Evolutionary conservation across 2,113 vertebrate genomes (phyloP).

Genomic region (Grus americana): DNA sequence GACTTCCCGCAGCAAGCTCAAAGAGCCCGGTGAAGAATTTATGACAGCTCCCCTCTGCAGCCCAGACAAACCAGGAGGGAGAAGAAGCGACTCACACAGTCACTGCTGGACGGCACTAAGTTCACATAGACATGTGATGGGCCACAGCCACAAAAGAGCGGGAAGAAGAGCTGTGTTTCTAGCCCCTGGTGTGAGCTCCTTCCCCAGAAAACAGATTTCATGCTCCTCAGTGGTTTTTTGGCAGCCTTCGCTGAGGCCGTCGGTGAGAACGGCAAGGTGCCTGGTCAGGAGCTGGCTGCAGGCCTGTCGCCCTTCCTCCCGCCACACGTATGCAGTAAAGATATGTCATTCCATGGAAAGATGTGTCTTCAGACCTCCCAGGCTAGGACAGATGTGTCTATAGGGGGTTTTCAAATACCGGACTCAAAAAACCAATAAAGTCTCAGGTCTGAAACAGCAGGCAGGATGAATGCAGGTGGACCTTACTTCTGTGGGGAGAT

Average conservation of each 20-base stretch:
- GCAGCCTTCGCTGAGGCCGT: background rate
- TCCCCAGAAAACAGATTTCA: slow-evolving; percentile 23
- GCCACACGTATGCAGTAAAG: fast-evolving
- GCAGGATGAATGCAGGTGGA: background rate
- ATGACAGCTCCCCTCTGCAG: background rate
- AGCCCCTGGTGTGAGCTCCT: background rate
- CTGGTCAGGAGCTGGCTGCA: slow-evolving; percentile 2
- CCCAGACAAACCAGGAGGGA: background rate
- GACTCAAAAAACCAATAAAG: background rate
- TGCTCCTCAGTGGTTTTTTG: background rate
- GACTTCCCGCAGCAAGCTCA: background rate
- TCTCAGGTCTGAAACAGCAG: background rate
- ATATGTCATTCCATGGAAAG: fast-evolving
- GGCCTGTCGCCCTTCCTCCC: background rate
- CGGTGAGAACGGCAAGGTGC: background rate
- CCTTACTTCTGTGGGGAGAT: background rate
- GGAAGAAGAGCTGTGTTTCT: background rate
- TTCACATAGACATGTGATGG: background rate
- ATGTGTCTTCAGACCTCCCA: background rate
- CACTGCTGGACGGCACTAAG: background rate
- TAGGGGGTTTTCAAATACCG: background rate
- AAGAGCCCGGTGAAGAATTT: background rate
- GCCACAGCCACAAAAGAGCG: background rate
- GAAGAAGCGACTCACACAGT: background rate
- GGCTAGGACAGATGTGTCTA: background rate